Evolutionary conservation across 2,113 vertebrate species (phyloP).

Genomic region (Trichechus manatus): DNA sequence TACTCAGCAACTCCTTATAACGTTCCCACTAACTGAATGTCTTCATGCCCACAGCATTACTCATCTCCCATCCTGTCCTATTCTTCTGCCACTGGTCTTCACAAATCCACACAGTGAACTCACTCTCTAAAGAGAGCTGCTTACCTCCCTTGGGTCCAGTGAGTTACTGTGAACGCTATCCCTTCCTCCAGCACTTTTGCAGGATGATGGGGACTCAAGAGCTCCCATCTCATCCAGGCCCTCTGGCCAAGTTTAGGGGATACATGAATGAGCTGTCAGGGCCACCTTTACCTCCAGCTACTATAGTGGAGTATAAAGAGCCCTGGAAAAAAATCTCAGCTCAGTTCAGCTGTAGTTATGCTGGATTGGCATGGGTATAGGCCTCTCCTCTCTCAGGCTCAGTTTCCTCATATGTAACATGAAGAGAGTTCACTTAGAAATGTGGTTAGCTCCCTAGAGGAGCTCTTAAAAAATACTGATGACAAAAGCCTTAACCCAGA

Average conservation of each 20-base stretch:
- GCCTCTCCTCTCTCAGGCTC: neutral
- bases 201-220: neutral
- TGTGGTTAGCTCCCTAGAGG: neutral
- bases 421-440: neutral
- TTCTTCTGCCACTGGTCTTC: neutral
- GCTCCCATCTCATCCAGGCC: neutral
- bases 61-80: conserved; percentile 58
- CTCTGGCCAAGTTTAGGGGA: conserved; percentile 34
- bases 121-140: conserved; percentile 46
- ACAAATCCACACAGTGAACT: conserved; percentile 66
- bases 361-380: neutral
- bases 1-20: conserved; percentile 68
- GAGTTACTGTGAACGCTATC: conserved; percentile 26
- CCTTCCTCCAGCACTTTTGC: conserved; percentile 36
- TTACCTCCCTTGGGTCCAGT: conserved; percentile 44
- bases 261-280: neutral
- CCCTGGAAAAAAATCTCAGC: neutral
- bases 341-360: conserved; percentile 15
- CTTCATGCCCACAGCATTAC: conserved; percentile 62
- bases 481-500: conserved; percentile 13
- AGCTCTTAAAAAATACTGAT: conserved; percentile 28
- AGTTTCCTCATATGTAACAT: conserved; percentile 56
- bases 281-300: conserved; percentile 33
- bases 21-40: conserved; percentile 70
- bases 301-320: conserved; percentile 22